A percentile compares a stretch with the other conserved stretches of the same genome.
Evolutionary conservation across 2,113 vertebrate genomes (phyloP).

Genomic region (Pteruthius melanotis): DNA sequence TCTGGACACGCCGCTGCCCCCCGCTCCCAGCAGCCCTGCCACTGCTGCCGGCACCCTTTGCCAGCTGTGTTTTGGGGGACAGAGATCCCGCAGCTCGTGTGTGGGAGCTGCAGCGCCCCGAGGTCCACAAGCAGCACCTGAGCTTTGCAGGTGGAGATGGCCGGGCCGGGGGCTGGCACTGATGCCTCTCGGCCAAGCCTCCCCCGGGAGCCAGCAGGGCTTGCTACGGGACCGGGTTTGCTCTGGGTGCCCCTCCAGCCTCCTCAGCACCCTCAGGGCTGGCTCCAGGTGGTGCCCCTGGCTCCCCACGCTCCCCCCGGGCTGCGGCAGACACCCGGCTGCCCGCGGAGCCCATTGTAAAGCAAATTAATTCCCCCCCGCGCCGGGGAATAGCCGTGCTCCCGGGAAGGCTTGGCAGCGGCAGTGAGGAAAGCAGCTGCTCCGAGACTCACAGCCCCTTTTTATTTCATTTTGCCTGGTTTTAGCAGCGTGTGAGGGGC

Average conservation of each 20-base stretch:
- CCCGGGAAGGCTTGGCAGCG: background rate
- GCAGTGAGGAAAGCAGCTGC: slow-evolving; percentile 27
- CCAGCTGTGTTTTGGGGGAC: background rate
- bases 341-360: background rate
- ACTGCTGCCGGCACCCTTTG: background rate
- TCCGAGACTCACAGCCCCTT: background rate
- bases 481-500: background rate
- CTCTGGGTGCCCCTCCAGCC: background rate
- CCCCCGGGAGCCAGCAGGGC: background rate
- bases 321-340: background rate
- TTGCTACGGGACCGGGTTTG: background rate
- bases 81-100: fast-evolving
- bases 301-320: fast-evolving
- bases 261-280: background rate
- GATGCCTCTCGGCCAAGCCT: fast-evolving
- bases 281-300: background rate
- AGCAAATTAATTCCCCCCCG: background rate
- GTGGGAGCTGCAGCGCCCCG: background rate
- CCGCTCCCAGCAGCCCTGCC: background rate
- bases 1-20: background rate
- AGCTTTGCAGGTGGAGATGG: fast-evolving
- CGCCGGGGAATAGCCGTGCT: background rate
- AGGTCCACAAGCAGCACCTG: fast-evolving
- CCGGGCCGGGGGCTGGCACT: background rate
- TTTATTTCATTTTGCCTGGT: background rate